Evolutionary conservation across 1,140 invertebrate genomes (phyloP), one percentile per base, ranked within the genome.

Genomic region (Drosophila mojavensis): DNA sequence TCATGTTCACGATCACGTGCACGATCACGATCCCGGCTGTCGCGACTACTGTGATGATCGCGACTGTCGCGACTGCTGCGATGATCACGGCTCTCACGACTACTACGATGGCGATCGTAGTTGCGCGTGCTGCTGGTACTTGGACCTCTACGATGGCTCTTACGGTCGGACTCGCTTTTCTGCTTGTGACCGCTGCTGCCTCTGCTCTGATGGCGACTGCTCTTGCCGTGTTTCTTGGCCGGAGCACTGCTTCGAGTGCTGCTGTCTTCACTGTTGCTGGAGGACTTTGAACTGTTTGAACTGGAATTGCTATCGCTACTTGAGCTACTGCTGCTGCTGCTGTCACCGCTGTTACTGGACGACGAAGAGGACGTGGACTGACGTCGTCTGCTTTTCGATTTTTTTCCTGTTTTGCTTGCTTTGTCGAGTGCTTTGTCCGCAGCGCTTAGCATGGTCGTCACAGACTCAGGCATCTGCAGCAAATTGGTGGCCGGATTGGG

Each of bases 401-500:
- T 88, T 11, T 66, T 69, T 4, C 79, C 63, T 36, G 84, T 54
- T 64, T 81, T 89, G 41, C 63, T 73, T 26, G 66, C 84, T 36
- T 89, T 89, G 13, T 79, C 61, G 2, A 89, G 75, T 1, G 85
- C 84, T 45, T 89, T 89, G 24, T 89, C 81, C 1, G 84, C 85
- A 26, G 84, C 84, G 43, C 36, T 84, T 1, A 89, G 47, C 71
- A 89, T 84, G 17, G 26, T 84, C 4, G 78, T 69, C 45, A 89
- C 78, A 3, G 80, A 73, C 33, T 89, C 85, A 0, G 84, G 84
- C 75, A 90, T 89, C 26, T 89, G 84, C n/a, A 89, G 45, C 20
- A 89, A 67, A 61, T 85, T 81, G 1, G 85, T 89, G 5, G 84
- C 85, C 45, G 66, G 71, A 90, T 89, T 89, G 6, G 84, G 81